Evolutionary conservation across 2,797 vertebrate genomes (phyloP).

Genomic region (Scleropages formosus): DNA sequence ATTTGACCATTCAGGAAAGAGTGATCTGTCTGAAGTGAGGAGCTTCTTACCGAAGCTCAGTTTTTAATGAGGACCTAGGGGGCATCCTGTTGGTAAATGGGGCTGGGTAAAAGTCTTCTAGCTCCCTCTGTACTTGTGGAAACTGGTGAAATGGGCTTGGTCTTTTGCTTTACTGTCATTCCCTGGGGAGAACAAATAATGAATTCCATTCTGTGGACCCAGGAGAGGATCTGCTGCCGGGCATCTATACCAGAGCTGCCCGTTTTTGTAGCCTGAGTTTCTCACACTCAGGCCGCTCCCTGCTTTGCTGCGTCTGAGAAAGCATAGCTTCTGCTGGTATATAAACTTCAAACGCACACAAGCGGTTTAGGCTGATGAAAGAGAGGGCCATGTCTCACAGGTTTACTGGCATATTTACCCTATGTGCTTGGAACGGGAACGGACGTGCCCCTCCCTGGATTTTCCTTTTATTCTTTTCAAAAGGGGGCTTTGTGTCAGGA

Average conservation of each 20-base stretch:
- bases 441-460: background rate
- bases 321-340: background rate
- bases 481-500: background rate
- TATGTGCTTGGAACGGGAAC: background rate
- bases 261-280: background rate
- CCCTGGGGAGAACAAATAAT: background rate
- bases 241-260: background rate
- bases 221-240: background rate
- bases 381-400: background rate
- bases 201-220: background rate
- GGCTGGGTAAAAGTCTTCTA: background rate
- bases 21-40: background rate
- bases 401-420: background rate
- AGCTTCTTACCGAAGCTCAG: background rate
- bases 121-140: background rate
- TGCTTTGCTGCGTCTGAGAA: background rate
- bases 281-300: background rate
- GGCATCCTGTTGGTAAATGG: background rate
- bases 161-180: background rate
- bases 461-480: background rate
- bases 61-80: background rate
- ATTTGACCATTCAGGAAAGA: background rate
- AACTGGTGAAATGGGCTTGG: too few species aligned
- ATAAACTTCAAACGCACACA: too few species aligned
- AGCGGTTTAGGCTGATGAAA: background rate